phyloP scores from a whole-genome alignment of 2,113 vertebrate genomes.

The Ochotona princeps region DNA sequence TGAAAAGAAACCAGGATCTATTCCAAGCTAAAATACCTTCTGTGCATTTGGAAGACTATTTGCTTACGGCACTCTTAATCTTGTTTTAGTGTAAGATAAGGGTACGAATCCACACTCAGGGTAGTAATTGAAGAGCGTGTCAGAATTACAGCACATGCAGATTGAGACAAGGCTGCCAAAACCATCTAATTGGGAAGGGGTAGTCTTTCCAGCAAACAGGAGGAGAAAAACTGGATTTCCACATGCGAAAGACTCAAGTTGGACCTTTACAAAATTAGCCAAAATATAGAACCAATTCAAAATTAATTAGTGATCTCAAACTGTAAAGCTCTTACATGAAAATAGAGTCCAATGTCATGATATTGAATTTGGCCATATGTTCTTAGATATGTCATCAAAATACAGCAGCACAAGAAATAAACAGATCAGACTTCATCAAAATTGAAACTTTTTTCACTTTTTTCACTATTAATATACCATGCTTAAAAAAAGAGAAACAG shows the following conservation, averaged over 20 bases:
- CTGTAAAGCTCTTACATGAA: conserved; percentile 5
- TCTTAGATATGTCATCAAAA: neutral
- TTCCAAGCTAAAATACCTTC: conserved; percentile 19
- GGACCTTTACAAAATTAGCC: neutral
- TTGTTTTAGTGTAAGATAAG: neutral
- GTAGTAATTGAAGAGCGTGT: neutral
- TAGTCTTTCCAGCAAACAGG: neutral
- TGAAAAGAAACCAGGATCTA: neutral
- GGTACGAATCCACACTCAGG: neutral
- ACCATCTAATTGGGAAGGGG: neutral
- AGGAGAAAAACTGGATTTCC: neutral
- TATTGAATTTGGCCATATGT: neutral
- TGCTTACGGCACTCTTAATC: neutral
- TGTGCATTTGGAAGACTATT: neutral
- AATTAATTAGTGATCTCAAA: neutral
- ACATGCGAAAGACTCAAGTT: neutral
- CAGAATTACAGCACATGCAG: neutral
- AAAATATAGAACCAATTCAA: conserved; percentile 3
- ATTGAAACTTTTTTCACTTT: conserved; percentile 4
- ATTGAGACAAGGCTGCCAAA: neutral
- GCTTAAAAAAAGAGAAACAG: neutral
- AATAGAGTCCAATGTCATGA: neutral
- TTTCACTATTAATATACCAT: neutral
- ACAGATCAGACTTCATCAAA: neutral
- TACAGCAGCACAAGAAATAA: neutral